Percentiles rank a stretch among this genome's conserved stretches.
phyloP scores from a whole-genome alignment of 2,113 vertebrate species.

The Tetrax tetrax region DNA sequence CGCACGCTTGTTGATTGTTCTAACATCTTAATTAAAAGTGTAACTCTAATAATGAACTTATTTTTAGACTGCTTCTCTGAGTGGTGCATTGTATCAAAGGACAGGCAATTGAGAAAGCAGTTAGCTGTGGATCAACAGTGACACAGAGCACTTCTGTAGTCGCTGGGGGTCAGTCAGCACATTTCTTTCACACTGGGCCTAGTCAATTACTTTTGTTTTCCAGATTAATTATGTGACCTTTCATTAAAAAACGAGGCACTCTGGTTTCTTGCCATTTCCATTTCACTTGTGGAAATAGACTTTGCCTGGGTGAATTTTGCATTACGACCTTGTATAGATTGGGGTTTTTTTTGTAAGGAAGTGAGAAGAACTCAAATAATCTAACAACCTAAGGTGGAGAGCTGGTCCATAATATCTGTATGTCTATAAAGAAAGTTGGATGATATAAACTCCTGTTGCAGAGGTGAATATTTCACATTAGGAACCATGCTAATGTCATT shows the following conservation, averaged over 20 bases:
- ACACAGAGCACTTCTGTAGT: slow-evolving; percentile 54
- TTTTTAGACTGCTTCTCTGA: slow-evolving; percentile 37
- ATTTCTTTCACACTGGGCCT: slow-evolving; percentile 47
- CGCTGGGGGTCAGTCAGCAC: slow-evolving; percentile 49
- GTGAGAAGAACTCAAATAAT: neutral
- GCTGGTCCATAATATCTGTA: neutral
- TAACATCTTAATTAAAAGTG: slow-evolving; percentile 62
- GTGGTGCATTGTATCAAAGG: slow-evolving; percentile 51
- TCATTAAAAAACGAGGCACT: slow-evolving; percentile 26
- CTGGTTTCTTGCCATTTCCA: slow-evolving; percentile 56
- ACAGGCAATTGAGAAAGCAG: slow-evolving; percentile 63
- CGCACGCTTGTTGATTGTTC: neutral
- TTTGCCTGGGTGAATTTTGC: slow-evolving; percentile 1
- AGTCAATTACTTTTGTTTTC: slow-evolving; percentile 66
- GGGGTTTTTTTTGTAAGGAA: neutral
- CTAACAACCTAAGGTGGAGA: neutral
- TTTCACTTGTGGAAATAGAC: slow-evolving; percentile 6
- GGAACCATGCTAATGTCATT: neutral
- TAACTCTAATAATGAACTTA: slow-evolving; percentile 66
- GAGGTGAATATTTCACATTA: slow-evolving; percentile 17
- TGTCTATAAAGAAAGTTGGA: neutral
- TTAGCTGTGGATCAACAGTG: slow-evolving; percentile 61
- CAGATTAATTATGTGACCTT: slow-evolving; percentile 57
- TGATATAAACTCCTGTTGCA: neutral
- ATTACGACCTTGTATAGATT: neutral